A percentile compares a stretch with the other conserved stretches of the same genome.
Evolutionary conservation across 2,888 invertebrate genomes (phyloP).

Genomic region (Archips crataeganus): DNA sequence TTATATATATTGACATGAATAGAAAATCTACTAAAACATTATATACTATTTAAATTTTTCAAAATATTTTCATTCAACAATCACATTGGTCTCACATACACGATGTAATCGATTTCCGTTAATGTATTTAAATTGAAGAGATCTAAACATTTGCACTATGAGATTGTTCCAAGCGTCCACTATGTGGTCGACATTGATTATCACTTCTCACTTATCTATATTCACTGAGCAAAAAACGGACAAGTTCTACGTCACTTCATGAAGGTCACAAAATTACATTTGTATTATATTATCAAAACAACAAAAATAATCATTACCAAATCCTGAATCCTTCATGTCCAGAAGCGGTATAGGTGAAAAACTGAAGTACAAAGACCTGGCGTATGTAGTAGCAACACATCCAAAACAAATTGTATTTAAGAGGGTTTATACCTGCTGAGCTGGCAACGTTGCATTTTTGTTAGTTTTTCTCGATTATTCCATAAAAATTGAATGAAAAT

Average conservation of each 20-base stretch:
- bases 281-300: too few relatives aligned
- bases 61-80: slow-evolving; percentile 24
- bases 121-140: slow-evolving; percentile 3
- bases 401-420: too few relatives aligned
- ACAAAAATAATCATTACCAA: too few relatives aligned
- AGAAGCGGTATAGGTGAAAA: too few relatives aligned
- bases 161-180: slow-evolving; percentile 1
- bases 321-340: too few relatives aligned
- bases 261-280: background rate
- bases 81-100: slow-evolving; percentile 19
- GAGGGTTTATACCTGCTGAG: too few relatives aligned
- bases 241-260: background rate
- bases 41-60: background rate
- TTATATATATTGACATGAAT: background rate
- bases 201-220: slow-evolving; percentile 15
- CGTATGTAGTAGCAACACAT: too few relatives aligned
- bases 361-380: too few relatives aligned
- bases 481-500: too few relatives aligned
- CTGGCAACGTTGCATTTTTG: too few relatives aligned
- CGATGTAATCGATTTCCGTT: background rate
- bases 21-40: slow-evolving; percentile 23
- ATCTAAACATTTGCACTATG: slow-evolving; percentile 27
- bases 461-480: too few relatives aligned
- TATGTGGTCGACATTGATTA: slow-evolving; percentile 7
- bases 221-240: slow-evolving; percentile 14